phyloP scores from a whole-genome alignment of 2,113 vertebrate species.

The Pseudonaja textilis region DNA sequence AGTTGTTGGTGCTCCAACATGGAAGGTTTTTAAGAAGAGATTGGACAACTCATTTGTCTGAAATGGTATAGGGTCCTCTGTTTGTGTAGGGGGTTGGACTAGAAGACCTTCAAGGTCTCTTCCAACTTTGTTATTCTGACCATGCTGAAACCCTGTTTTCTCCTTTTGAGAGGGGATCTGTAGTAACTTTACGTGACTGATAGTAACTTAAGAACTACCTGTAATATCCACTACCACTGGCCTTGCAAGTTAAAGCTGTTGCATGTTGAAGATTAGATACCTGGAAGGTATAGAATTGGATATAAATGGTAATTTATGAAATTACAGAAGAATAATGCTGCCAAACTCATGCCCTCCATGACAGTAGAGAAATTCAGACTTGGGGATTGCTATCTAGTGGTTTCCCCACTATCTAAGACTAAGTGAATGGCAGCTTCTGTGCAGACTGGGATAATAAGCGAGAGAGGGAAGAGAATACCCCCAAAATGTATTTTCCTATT shows the following conservation, averaged over 20 bases:
- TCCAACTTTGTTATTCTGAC: too few species aligned
- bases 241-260: neutral
- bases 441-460: neutral
- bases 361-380: neutral
- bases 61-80: too few species aligned
- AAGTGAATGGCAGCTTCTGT: neutral
- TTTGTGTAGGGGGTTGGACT: too few species aligned
- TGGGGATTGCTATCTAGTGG: neutral
- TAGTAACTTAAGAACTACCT: too few species aligned
- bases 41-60: too few species aligned
- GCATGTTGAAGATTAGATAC: neutral
- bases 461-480: neutral
- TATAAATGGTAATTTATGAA: neutral
- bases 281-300: neutral
- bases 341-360: neutral
- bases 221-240: neutral
- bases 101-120: too few species aligned
- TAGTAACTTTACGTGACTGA: too few species aligned
- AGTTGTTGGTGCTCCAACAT: too few species aligned
- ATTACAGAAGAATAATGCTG: neutral
- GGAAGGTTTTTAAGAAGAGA: too few species aligned
- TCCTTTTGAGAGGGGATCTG: too few species aligned
- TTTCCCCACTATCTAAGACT: neutral
- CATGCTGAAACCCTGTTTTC: too few species aligned
- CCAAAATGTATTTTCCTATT: neutral